Conservation (phyloP, 1,140 invertebrate genomes). For the Meloidogyne hapla region DNA sequence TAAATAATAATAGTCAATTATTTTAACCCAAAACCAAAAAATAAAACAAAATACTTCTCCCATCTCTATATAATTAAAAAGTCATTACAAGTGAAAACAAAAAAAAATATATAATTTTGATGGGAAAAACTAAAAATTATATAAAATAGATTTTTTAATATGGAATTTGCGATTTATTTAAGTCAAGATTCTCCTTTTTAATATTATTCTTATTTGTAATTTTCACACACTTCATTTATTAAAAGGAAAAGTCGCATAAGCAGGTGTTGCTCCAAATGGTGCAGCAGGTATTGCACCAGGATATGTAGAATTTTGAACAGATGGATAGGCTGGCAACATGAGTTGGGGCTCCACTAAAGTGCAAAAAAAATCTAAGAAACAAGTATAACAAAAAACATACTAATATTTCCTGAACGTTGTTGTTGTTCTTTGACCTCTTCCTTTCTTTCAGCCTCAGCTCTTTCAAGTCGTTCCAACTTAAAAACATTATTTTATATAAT, state of each 20-base stretch:
- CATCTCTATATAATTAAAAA: not conserved
- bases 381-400: slow-evolving; percentile 66
- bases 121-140: not conserved
- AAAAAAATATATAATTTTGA: not conserved
- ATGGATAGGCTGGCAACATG: slow-evolving; percentile 39
- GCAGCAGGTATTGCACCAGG: not conserved
- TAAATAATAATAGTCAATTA: not conserved
- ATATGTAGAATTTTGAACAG: slow-evolving; percentile 13
- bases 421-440: slow-evolving; percentile 84
- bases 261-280: slow-evolving; percentile 17
- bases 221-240: slow-evolving; percentile 6
- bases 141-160: not conserved
- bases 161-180: not conserved
- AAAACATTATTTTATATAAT: slow-evolving; percentile 22
- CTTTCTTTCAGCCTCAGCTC: slow-evolving; percentile 81
- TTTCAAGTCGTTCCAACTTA: slow-evolving; percentile 78
- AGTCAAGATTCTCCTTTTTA: not conserved
- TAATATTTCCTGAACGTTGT: slow-evolving; percentile 83
- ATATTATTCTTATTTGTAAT: not conserved
- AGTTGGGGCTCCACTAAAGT: slow-evolving; percentile 39
- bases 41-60: not conserved
- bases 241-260: slow-evolving; percentile 26
- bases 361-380: not conserved
- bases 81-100: not conserved
- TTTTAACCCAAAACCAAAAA: not conserved